Conservation (phyloP, 1,140 invertebrate genomes). For the Thaumatotibia leucotreta region DNA sequence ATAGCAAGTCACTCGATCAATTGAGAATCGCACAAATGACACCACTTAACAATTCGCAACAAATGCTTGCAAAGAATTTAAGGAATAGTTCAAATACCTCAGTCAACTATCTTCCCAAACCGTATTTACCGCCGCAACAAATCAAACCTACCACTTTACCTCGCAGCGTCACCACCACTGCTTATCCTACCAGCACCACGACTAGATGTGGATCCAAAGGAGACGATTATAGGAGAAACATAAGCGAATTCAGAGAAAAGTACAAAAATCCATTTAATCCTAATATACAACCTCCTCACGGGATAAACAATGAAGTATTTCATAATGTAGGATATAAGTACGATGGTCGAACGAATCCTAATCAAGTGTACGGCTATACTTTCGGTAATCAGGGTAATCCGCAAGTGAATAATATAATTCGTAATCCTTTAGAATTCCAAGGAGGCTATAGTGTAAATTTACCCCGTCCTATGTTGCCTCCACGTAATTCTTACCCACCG, state of each 20-base stretch:
- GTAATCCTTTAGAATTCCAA: constrained; percentile 77
- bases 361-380: constrained; percentile 70
- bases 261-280: constrained; percentile 76
- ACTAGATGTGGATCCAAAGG: constrained; percentile 63
- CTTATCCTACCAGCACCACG: constrained; percentile 64
- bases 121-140: constrained; percentile 50
- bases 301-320: constrained; percentile 65
- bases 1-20: constrained; percentile 89
- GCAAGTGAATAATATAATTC: constrained; percentile 69
- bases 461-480: constrained; percentile 76
- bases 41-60: constrained; percentile 48
- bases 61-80: constrained; percentile 51
- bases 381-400: constrained; percentile 74
- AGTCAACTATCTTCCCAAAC: constrained; percentile 56
- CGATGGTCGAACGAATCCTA: constrained; percentile 57
- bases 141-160: constrained; percentile 71
- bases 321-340: constrained; percentile 67
- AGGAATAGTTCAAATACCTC: constrained; percentile 61
- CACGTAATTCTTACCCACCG: constrained; percentile 79
- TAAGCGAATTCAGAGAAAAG: constrained; percentile 79
- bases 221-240: constrained; percentile 76
- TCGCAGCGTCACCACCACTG: constrained; percentile 66
- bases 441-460: constrained; percentile 75
- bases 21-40: constrained; percentile 76
- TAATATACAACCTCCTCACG: constrained; percentile 41